These are phyloP conservation scores for cattle (Bos taurus) DNA, from an alignment of 2,113 vertebrate genomes.

Conservation along the genomic window ARS-UCD2.0 NC_037345.1:4071501-4072000, in stretches of 20 bases:
- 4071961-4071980: background rate
- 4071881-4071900: background rate
- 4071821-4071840: background rate
- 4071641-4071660: background rate
- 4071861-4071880: background rate
- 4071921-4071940: background rate
- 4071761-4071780: background rate
- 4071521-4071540: accelerated
- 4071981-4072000: background rate
- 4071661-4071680: background rate
- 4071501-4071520: background rate
- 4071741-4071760: background rate
- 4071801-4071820: background rate
- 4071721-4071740: background rate
- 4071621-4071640: background rate
- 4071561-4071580: background rate
- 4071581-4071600: background rate
- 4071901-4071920: background rate
- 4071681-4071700: background rate
- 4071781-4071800: background rate
- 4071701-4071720: background rate
- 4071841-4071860: background rate
- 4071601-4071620: background rate
- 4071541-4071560: background rate
- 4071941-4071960: background rate